Percentiles rank a stretch among this genome's conserved stretches.
Evolutionary conservation across 2,888 invertebrate species (phyloP).

Genomic region (Crossocerus cetratus): DNA sequence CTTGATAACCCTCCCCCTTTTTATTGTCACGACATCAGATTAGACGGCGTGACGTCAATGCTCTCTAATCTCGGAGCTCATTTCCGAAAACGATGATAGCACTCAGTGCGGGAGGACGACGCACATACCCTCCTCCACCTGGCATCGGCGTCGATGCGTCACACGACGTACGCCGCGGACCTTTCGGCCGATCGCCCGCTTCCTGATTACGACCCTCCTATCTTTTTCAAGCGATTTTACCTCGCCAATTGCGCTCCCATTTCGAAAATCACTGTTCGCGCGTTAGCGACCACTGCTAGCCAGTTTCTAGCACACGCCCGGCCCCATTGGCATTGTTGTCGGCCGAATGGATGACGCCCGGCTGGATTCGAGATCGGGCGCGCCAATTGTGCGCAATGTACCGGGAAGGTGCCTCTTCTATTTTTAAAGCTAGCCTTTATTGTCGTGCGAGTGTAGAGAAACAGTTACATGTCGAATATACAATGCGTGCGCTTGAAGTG

Average conservation of each 20-base stretch:
- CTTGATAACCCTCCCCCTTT: constrained; percentile 34
- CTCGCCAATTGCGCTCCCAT: constrained; percentile 18
- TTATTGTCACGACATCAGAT: constrained; percentile 47
- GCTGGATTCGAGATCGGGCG: too few species aligned
- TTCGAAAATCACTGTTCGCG: constrained; percentile 4
- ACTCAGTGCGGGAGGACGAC: constrained; percentile 14
- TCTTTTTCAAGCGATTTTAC: constrained; percentile 33
- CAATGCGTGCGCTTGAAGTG: constrained; percentile 37
- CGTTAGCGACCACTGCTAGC: too few species aligned
- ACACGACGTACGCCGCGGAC: constrained; percentile 3
- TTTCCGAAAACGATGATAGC: constrained; percentile 54
- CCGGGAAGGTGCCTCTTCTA: neutral
- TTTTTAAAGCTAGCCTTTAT: constrained; percentile 48
- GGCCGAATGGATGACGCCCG: too few species aligned
- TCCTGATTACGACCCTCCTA: constrained; percentile 45
- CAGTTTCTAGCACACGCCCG: too few species aligned
- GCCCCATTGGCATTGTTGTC: too few species aligned
- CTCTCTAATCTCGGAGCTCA: constrained; percentile 54
- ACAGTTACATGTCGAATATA: constrained; percentile 38
- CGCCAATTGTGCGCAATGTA: too few species aligned
- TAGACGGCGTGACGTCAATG: constrained; percentile 59
- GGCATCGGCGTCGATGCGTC: neutral
- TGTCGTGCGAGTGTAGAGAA: constrained; percentile 45
- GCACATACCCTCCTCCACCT: neutral
- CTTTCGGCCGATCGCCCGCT: constrained; percentile 50